Percentiles rank a stretch among this genome's conserved stretches.
Evolutionary conservation across 2,797 vertebrate species (phyloP).

Genomic region (Sebastes umbrosus): DNA sequence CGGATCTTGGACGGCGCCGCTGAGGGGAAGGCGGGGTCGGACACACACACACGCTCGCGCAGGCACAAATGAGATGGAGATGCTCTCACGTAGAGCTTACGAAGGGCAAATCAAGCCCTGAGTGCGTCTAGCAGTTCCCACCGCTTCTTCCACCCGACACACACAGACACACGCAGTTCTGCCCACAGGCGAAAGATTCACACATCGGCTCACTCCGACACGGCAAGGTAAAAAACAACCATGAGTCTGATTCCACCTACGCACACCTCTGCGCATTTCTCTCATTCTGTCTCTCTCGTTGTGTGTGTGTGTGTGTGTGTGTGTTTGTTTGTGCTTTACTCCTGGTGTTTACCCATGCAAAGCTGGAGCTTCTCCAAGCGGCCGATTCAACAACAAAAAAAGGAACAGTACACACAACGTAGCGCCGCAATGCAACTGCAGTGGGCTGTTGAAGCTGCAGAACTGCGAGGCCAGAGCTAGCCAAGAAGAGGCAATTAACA

Average conservation of each 20-base stretch:
- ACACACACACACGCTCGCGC: slow-evolving; percentile 8
- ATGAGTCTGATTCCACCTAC: slow-evolving; percentile 4
- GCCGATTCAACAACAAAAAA: not conserved
- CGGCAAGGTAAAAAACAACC: not conserved
- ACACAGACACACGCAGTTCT: not conserved
- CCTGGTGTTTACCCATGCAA: slow-evolving; percentile 25
- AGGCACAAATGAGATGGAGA: slow-evolving; percentile 16
- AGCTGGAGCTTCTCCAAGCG: slow-evolving; percentile 12
- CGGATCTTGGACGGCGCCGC: slow-evolving; percentile 23
- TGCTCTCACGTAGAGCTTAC: not conserved
- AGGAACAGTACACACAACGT: not conserved
- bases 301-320: not conserved
- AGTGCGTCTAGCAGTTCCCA: not conserved
- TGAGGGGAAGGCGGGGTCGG: not conserved
- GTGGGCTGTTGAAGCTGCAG: slow-evolving; percentile 46
- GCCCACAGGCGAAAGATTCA: not conserved
- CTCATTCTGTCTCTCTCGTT: not conserved
- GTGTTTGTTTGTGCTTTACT: slow-evolving; percentile 17
- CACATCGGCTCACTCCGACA: not conserved
- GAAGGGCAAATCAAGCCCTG: not conserved
- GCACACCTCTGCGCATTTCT: not conserved
- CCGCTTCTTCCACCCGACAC: not conserved
- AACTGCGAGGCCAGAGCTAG: slow-evolving; percentile 22
- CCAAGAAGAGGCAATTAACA: slow-evolving; percentile 71
- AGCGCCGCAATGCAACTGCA: slow-evolving; percentile 7